phyloP scores from a whole-genome alignment of 2,888 invertebrate genomes.

The Parthenolecanium corni region DNA sequence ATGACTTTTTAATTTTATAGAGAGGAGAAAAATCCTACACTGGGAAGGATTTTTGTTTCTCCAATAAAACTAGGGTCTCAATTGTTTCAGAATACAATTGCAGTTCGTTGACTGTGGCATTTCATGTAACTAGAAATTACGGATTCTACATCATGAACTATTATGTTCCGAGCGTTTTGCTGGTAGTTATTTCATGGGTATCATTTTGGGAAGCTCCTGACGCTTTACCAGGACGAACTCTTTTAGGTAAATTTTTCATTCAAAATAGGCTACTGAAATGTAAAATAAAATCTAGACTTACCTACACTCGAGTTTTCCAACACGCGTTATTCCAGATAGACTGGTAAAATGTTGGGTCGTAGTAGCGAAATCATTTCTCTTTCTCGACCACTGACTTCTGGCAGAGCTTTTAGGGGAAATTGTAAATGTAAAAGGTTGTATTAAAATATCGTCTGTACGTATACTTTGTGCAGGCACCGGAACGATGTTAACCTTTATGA shows the following conservation, averaged over 20 bases:
- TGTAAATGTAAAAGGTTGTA: too few relatives aligned
- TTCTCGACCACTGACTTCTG: background rate
- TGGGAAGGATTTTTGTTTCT: too few relatives aligned
- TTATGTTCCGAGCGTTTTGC: constrained; percentile 71
- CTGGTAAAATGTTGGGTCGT: background rate
- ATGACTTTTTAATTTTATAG: too few relatives aligned
- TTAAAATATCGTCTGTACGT: background rate
- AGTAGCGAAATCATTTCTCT: background rate
- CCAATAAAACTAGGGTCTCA: too few relatives aligned
- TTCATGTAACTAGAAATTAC: constrained; percentile 64
- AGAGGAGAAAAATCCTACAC: too few relatives aligned
- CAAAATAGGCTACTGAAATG: too few relatives aligned
- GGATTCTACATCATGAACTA: constrained; percentile 81
- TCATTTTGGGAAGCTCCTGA: constrained; percentile 81
- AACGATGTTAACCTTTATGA: constrained; percentile 76
- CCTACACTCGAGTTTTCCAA: background rate
- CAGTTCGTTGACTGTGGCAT: constrained; percentile 64
- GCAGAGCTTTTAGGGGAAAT: too few relatives aligned
- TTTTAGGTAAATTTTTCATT: constrained; percentile 58
- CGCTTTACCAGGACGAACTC: constrained; percentile 66
- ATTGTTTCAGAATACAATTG: constrained; percentile 57
- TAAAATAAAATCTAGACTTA: too few relatives aligned
- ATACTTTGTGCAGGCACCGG: constrained; percentile 50
- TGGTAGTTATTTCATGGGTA: constrained; percentile 78
- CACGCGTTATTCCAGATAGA: background rate